phyloP scores from a whole-genome alignment of 1,140 invertebrate species.

The Trichonephila inaurata region DNA sequence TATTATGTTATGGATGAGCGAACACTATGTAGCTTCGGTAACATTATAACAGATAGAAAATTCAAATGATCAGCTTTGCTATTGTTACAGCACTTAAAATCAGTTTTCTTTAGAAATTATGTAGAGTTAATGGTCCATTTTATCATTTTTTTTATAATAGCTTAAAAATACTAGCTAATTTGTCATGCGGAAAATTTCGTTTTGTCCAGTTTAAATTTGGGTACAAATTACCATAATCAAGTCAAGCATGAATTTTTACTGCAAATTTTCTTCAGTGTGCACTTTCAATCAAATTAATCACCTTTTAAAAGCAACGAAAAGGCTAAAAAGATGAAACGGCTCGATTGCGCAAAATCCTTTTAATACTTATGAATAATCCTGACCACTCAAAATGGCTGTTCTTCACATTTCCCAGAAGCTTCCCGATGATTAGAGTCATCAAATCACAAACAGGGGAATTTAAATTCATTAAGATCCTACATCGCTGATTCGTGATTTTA shows the following conservation, averaged over 20 bases:
- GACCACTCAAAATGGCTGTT: background rate
- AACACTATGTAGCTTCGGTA: no score
- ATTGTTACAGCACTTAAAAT: background rate
- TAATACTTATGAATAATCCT: conserved; percentile 55
- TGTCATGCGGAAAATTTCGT: background rate
- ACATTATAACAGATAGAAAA: background rate
- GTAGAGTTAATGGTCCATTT: background rate
- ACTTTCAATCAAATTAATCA: conserved; percentile 49
- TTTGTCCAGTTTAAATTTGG: background rate
- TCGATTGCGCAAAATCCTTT: background rate
- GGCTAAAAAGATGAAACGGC: background rate
- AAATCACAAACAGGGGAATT: conserved; percentile 69
- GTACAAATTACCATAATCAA: background rate
- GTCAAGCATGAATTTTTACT: background rate
- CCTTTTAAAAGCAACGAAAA: conserved; percentile 46
- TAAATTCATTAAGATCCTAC: conserved; percentile 70
- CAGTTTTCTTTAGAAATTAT: background rate
- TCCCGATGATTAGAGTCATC: conserved; percentile 65
- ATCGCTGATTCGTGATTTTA: conserved; percentile 63
- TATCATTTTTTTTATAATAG: background rate
- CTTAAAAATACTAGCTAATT: background rate
- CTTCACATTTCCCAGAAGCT: background rate
- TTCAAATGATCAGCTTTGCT: background rate
- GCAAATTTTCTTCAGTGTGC: background rate
- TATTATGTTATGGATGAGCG: no score